Evolutionary conservation across 2,797 vertebrate species (phyloP).

Genomic region (Mastacembelus armatus): DNA sequence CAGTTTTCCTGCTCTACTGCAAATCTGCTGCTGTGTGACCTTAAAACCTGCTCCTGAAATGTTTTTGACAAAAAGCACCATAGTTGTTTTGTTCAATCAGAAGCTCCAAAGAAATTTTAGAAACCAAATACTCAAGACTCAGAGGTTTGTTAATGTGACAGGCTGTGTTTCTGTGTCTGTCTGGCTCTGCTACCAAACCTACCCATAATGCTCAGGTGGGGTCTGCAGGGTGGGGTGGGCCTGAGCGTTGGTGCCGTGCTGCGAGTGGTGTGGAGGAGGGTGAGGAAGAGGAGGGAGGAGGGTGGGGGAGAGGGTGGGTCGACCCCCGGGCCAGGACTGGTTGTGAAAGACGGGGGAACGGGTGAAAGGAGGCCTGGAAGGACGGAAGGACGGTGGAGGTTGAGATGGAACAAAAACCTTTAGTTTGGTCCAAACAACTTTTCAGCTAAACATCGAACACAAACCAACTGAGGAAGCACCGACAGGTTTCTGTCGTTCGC

Average conservation of each 20-base stretch:
- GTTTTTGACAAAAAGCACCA: too few relatives aligned
- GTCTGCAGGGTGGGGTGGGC: slow-evolving; percentile 19
- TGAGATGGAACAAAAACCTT: slow-evolving; percentile 13
- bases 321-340: slow-evolving; percentile 78
- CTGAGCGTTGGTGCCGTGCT: slow-evolving; percentile 37
- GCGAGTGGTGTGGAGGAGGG: slow-evolving; percentile 41
- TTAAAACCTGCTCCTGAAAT: too few relatives aligned
- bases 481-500: too few relatives aligned
- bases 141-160: not conserved
- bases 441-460: too few relatives aligned
- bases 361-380: slow-evolving; percentile 68
- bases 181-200: slow-evolving; percentile 67
- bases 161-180: not conserved
- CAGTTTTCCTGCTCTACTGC: too few relatives aligned
- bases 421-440: too few relatives aligned
- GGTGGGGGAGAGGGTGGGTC: slow-evolving; percentile 70
- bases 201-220: slow-evolving; percentile 79
- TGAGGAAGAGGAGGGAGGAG: slow-evolving; percentile 36
- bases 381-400: slow-evolving; percentile 1
- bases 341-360: slow-evolving; percentile 70
- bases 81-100: too few relatives aligned
- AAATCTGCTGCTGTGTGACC: too few relatives aligned
- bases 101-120: not conserved
- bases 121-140: not conserved
- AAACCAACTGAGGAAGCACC: too few relatives aligned